phyloP scores from a whole-genome alignment of 2,888 invertebrate genomes.

The Chaetoderma sp. region DNA sequence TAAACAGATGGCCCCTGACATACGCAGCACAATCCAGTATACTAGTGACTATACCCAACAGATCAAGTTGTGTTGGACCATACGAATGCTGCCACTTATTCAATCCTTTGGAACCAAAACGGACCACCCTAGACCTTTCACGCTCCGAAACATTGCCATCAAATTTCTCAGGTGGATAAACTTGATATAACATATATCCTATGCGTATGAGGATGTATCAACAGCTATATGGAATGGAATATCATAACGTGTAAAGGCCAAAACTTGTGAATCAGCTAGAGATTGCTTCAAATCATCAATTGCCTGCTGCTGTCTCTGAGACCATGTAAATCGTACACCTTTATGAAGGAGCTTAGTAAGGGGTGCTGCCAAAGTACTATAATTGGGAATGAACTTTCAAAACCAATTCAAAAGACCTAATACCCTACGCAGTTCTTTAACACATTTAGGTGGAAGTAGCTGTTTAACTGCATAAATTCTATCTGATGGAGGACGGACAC shows the following conservation, averaged over 20 bases:
- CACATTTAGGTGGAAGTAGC: background rate
- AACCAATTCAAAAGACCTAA: slow-evolving; percentile 18
- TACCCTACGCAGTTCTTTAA: background rate
- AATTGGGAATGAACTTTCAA: slow-evolving; percentile 13
- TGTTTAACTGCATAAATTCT: slow-evolving; percentile 6
- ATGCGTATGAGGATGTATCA: slow-evolving; percentile 11
- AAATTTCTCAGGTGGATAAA: background rate
- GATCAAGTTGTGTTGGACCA: background rate
- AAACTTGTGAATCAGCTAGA: slow-evolving; percentile 7
- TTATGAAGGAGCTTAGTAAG: background rate
- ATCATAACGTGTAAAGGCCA: slow-evolving; percentile 18
- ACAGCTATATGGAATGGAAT: slow-evolving; percentile 10
- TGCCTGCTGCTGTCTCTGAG: background rate
- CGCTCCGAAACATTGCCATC: no score
- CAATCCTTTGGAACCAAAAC: background rate
- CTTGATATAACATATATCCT: slow-evolving; percentile 1
- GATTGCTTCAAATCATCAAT: slow-evolving; percentile 2
- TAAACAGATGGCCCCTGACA: background rate
- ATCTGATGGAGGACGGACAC: background rate
- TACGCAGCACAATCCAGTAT: background rate
- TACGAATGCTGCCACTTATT: background rate
- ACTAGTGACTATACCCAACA: background rate
- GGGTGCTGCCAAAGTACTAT: background rate
- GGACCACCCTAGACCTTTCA: no score
- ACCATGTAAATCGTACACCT: slow-evolving; percentile 6